Conservation (phyloP, 2,113 vertebrate genomes). For the Amazona vittata region DNA sequence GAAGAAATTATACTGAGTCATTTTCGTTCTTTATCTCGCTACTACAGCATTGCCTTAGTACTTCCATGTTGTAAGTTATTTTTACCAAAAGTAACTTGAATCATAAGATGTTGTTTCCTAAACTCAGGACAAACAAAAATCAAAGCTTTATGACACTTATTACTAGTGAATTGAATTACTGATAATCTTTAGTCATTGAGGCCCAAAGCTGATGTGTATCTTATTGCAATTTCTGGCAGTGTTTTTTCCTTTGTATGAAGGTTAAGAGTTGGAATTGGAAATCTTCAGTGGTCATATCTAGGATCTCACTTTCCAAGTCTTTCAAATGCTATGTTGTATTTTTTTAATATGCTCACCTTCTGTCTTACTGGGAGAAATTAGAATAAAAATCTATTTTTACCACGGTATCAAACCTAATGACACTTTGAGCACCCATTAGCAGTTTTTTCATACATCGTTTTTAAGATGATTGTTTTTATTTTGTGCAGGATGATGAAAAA, state of each 20-base stretch:
- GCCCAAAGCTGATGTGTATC: background rate
- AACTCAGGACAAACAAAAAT: background rate
- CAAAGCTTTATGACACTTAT: background rate
- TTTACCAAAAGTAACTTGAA: background rate
- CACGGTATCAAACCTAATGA: background rate
- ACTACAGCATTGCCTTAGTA: background rate
- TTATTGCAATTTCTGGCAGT: background rate
- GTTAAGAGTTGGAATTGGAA: background rate
- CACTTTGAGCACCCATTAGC: background rate
- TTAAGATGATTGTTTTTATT: background rate
- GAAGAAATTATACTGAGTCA: background rate
- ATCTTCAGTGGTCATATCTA: background rate
- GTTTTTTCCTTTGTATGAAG: background rate
- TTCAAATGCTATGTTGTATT: background rate
- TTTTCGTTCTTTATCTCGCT: background rate
- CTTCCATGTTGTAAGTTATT: background rate
- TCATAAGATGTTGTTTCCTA: background rate
- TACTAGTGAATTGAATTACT: background rate
- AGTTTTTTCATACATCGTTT: background rate
- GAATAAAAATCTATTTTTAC: background rate
- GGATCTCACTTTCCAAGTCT: background rate
- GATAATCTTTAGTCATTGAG: background rate
- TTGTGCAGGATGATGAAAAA: slow-evolving; percentile 83
- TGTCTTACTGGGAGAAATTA: background rate
- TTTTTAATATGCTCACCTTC: background rate